phyloP scores from a whole-genome alignment of 92 coral and sea anemone genomes.

The Epizoanthus scotinus region DNA sequence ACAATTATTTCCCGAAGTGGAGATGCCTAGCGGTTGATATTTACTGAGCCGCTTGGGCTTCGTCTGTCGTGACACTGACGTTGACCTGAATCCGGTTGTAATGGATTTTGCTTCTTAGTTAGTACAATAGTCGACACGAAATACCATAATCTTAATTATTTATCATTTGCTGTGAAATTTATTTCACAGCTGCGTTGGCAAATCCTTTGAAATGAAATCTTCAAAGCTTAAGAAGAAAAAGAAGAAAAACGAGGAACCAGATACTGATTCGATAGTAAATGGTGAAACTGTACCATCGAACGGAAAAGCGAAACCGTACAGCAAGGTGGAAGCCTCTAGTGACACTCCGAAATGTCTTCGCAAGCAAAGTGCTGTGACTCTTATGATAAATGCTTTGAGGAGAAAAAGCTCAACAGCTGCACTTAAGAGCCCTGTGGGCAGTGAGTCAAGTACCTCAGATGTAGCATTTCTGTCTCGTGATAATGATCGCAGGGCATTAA shows the following conservation, averaged over 20 bases:
- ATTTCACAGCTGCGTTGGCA: constrained; percentile 56
- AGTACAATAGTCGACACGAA: too few species aligned
- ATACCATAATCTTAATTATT: neutral
- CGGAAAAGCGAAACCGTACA: neutral
- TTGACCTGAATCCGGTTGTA: too few species aligned
- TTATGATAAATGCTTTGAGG: constrained; percentile 46
- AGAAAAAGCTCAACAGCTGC: neutral
- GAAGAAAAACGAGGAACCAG: constrained; percentile 5
- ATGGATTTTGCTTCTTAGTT: too few species aligned
- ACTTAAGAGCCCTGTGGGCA: neutral
- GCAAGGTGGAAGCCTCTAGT: neutral
- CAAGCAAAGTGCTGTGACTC: constrained; percentile 35
- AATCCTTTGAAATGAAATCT: constrained; percentile 56
- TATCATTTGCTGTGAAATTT: neutral
- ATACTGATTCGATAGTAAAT: neutral
- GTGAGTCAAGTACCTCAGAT: neutral
- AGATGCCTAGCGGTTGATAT: too few species aligned
- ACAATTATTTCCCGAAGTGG: too few species aligned
- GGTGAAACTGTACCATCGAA: neutral
- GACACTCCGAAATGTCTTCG: neutral
- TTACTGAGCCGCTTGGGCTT: too few species aligned
- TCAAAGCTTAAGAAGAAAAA: constrained; percentile 52
- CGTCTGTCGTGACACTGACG: too few species aligned
- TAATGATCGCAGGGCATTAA: constrained; percentile 3
- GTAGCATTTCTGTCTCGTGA: neutral